These are phyloP conservation scores for Drosophila multiciliata DNA, from an alignment of 2,888 invertebrate genomes.

Conservation along the genomic window DNA sequence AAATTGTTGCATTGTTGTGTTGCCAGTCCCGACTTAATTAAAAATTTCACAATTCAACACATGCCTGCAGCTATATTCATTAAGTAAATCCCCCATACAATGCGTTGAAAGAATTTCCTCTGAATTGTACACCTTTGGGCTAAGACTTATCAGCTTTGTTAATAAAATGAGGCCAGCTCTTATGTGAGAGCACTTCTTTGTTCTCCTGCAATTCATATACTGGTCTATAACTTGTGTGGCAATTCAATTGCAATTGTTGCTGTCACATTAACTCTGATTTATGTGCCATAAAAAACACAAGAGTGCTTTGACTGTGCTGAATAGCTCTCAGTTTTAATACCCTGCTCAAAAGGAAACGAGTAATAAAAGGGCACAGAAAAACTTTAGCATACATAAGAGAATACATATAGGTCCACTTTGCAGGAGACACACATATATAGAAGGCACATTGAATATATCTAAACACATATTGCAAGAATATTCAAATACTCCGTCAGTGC, in stretches of 20 bases:
- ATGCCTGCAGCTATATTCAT: conserved; percentile 5
- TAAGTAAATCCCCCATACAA: conserved; percentile 10
- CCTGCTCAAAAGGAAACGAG: neutral
- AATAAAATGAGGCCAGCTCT: conserved; percentile 5
- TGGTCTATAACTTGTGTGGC: conserved; percentile 49
- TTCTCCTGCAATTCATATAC: neutral
- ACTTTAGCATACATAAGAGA: neutral
- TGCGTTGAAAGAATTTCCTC: neutral
- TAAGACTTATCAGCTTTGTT: conserved; percentile 1
- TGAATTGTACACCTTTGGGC: neutral
- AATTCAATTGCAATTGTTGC: conserved; percentile 55
- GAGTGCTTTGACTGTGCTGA: conserved; percentile 17
- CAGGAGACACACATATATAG: neutral
- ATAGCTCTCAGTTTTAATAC: neutral
- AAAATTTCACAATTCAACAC: conserved; percentile 33
- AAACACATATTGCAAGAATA: neutral
- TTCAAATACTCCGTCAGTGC: neutral
- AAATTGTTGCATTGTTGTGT: conserved; percentile 31
- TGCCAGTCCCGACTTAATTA: conserved; percentile 43
- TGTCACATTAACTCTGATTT: conserved; percentile 68
- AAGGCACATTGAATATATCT: neutral
- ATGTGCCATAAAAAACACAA: conserved; percentile 68
- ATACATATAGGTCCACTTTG: neutral
- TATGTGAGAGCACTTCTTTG: neutral
- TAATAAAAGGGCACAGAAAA: neutral